These are phyloP conservation scores for Carpatolechia fugitivella DNA, from an alignment of 2,888 invertebrate genomes.

Conservation along the genomic window DNA sequence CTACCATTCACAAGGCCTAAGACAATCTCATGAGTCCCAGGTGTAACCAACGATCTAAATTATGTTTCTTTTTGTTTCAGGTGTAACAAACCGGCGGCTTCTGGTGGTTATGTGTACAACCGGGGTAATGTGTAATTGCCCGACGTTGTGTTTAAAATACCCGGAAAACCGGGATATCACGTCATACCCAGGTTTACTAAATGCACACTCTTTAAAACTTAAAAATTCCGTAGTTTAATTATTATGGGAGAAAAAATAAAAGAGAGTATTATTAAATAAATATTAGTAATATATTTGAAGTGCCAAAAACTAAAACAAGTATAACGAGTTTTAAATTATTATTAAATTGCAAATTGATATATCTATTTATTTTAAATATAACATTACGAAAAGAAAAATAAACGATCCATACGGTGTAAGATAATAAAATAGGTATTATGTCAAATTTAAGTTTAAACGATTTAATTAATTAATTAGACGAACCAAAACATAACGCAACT, in stretches of 20 bases:
- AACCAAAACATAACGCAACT: too few relatives aligned
- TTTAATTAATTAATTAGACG: too few relatives aligned
- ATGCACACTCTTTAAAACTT: neutral
- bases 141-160: neutral
- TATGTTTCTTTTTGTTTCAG: conserved; percentile 33
- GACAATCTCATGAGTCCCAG: too few relatives aligned
- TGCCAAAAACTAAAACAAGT: neutral
- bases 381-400: too few relatives aligned
- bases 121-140: neutral
- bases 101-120: conserved; percentile 20
- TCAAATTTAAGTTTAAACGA: too few relatives aligned
- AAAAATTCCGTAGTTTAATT: neutral
- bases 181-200: neutral
- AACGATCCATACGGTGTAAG: too few relatives aligned
- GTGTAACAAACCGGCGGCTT: conserved; percentile 24
- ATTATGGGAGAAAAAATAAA: neutral
- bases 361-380: too few relatives aligned
- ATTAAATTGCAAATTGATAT: neutral
- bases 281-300: neutral
- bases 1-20: too few relatives aligned
- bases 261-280: neutral
- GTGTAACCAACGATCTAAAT: conserved; percentile 8
- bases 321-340: neutral
- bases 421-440: too few relatives aligned
- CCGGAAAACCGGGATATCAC: neutral